A percentile compares a stretch with the other conserved stretches of the same genome.
phyloP scores from a whole-genome alignment of 2,113 vertebrate species.

The Hippopotamus amphibius region DNA sequence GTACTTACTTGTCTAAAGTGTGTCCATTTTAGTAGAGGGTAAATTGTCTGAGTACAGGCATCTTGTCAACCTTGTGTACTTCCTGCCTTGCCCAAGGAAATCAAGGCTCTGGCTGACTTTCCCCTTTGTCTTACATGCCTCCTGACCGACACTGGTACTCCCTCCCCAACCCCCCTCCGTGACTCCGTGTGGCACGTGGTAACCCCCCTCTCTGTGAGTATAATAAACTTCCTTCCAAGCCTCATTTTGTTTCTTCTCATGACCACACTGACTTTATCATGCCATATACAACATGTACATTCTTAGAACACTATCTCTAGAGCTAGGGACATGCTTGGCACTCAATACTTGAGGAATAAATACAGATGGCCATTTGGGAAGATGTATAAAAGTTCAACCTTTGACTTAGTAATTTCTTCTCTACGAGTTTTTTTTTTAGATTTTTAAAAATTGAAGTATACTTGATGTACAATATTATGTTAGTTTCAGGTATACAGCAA shows the following conservation, averaged over 20 bases:
- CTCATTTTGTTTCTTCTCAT: neutral
- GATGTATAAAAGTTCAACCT: neutral
- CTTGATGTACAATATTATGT: neutral
- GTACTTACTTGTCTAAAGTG: neutral
- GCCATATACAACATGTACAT: neutral
- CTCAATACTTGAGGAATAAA: neutral
- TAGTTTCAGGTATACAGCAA: neutral
- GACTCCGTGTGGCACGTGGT: neutral
- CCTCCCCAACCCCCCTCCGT: too few relatives aligned
- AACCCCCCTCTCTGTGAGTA: neutral
- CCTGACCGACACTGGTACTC: neutral
- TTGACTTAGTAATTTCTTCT: neutral
- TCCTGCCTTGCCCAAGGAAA: neutral
- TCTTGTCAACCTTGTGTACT: neutral
- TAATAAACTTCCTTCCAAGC: neutral
- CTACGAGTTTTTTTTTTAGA: neutral
- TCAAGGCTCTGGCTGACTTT: neutral
- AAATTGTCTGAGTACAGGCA: neutral
- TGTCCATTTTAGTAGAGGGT: neutral
- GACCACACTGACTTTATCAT: neutral
- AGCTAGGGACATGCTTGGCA: neutral
- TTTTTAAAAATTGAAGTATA: too few relatives aligned
- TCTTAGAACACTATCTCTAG: neutral
- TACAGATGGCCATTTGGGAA: neutral
- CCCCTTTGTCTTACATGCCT: neutral